A percentile compares a stretch with the other conserved stretches of the same genome.
Evolutionary conservation across 2,888 invertebrate genomes (phyloP).

Genomic region (Nephrotoma flavescens): DNA sequence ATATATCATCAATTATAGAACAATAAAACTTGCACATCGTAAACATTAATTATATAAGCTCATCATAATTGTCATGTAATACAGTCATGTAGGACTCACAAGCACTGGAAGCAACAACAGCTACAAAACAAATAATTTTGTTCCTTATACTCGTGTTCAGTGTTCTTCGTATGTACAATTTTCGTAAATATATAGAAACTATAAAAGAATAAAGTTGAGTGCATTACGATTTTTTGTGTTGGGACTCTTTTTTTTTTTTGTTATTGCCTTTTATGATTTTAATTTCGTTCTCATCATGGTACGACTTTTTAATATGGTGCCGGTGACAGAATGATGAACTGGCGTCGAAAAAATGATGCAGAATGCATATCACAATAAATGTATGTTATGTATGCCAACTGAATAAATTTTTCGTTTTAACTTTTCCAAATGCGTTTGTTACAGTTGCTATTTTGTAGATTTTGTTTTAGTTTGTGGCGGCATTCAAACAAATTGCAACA

Average conservation of each 20-base stretch:
- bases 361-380: background rate
- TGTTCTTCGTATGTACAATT: background rate
- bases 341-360: background rate
- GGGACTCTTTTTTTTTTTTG: background rate
- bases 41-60: background rate
- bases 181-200: background rate
- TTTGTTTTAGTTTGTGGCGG: no score
- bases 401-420: background rate
- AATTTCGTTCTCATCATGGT: background rate
- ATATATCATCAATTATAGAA: constrained; percentile 5
- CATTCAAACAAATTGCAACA: no score
- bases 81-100: background rate
- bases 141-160: background rate
- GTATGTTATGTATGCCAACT: background rate
- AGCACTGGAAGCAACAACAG: background rate
- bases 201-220: background rate
- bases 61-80: background rate
- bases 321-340: background rate
- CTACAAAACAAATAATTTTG: background rate
- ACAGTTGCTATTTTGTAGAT: no score
- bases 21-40: constrained; percentile 2
- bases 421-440: no score
- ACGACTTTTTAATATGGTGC: background rate
- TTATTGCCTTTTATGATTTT: background rate
- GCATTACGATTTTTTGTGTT: background rate